Conservation (phyloP, 1,140 invertebrate species). For the Chymomyza costata region DNA sequence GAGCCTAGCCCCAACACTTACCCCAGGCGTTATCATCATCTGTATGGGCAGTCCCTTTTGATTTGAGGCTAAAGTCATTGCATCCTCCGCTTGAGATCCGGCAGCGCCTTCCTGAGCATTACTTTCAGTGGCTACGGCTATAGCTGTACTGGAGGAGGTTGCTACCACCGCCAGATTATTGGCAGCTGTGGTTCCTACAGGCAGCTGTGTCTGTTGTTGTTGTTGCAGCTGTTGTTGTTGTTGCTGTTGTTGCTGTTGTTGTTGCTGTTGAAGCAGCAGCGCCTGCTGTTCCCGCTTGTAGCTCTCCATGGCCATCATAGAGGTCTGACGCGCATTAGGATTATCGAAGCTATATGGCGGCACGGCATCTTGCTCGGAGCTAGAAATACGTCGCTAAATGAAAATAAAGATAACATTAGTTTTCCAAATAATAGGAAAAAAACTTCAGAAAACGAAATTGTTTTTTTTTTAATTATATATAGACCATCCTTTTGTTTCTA, state of each 20-base stretch:
- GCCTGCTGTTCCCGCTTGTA: constrained; percentile 65
- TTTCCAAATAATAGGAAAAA: constrained; percentile 17
- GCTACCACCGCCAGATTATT: constrained; percentile 55
- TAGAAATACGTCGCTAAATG: constrained; percentile 58
- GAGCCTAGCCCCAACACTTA: constrained; percentile 48
- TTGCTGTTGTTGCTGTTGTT: constrained; percentile 35
- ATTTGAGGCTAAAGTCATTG: constrained; percentile 39
- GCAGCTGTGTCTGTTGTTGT: constrained; percentile 17
- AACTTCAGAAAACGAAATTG: background rate
- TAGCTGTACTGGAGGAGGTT: constrained; percentile 42
- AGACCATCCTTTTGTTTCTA: no score
- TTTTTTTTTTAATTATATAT: no score
- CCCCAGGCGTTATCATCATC: constrained; percentile 75
- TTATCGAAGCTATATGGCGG: constrained; percentile 72
- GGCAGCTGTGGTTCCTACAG: constrained; percentile 25
- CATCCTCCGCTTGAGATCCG: constrained; percentile 37
- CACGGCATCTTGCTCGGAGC: constrained; percentile 68
- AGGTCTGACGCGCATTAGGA: constrained; percentile 70
- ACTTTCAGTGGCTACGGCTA: constrained; percentile 46
- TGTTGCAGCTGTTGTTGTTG: constrained; percentile 20
- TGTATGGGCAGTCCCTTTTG: constrained; percentile 62
- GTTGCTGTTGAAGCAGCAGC: constrained; percentile 40
- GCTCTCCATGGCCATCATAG: constrained; percentile 74
- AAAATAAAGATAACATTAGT: constrained; percentile 9
- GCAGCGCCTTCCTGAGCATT: constrained; percentile 7